phyloP scores from a whole-genome alignment of 2,888 invertebrate species.

The Coremacera marginata region DNA sequence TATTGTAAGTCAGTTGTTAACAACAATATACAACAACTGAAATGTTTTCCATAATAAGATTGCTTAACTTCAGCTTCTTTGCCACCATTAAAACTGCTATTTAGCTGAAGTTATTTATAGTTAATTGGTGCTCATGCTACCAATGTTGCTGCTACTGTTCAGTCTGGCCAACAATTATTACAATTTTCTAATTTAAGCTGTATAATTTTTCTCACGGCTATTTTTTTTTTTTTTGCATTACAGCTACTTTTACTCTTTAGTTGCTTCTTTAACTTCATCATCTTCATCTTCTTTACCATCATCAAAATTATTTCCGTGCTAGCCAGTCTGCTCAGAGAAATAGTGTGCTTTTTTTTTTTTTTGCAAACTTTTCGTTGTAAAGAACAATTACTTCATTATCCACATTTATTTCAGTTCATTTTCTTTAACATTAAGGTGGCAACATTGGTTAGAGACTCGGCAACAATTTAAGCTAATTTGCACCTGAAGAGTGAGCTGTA shows the following conservation, averaged over 20 bases:
- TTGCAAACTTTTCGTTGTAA: background rate
- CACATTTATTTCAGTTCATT: background rate
- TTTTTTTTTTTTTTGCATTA: background rate
- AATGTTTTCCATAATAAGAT: too few species aligned
- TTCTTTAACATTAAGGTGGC: background rate
- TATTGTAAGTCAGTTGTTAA: too few species aligned
- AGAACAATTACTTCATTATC: background rate
- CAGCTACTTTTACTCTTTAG: background rate
- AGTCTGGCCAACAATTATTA: background rate
- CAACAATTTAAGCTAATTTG: slow-evolving; percentile 13
- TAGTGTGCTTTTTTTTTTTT: background rate
- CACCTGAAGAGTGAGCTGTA: background rate
- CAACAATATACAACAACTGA: too few species aligned
- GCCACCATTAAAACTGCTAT: too few species aligned
- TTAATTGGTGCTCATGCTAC: background rate
- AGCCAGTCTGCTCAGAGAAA: background rate
- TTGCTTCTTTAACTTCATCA: background rate
- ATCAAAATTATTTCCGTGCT: too few species aligned
- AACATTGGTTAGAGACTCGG: background rate
- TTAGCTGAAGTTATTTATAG: background rate
- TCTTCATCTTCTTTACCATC: too few species aligned
- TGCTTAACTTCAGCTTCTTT: too few species aligned
- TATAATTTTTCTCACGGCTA: background rate
- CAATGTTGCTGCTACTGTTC: too few species aligned
- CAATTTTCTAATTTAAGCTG: background rate